A percentile compares a stretch with the other conserved stretches of the same genome.
Conservation (phyloP, 2,888 invertebrate species). For the Tryphoninae sp. region DNA sequence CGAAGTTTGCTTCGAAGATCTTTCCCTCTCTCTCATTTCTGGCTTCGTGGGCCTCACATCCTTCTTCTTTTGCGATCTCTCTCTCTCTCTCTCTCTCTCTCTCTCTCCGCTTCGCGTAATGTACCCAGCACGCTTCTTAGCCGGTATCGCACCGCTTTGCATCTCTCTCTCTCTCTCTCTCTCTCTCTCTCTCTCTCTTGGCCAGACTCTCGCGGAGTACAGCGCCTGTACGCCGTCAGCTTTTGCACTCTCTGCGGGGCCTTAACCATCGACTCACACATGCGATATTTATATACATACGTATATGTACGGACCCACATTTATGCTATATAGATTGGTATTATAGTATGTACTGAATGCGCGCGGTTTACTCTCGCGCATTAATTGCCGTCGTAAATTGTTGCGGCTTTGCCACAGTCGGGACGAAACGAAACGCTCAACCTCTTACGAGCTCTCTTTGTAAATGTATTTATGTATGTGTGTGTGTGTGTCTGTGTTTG, state of each 20-base stretch:
- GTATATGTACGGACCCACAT: constrained; percentile 29
- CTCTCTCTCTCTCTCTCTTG: constrained; percentile 43
- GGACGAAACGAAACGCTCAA: constrained; percentile 64
- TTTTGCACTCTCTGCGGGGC: constrained; percentile 58
- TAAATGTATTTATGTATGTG: no score
- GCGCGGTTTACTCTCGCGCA: constrained; percentile 79
- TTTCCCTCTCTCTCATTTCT: constrained; percentile 41
- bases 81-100: no score
- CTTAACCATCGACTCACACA: constrained; percentile 61
- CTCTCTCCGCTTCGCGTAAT: no score
- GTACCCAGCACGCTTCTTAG: no score
- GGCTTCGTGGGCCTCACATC: constrained; percentile 44
- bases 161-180: constrained; percentile 54
- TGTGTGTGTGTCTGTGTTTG: constrained; percentile 9
- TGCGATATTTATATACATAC: constrained; percentile 35
- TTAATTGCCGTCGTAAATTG: constrained; percentile 82
- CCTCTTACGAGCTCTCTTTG: constrained; percentile 16
- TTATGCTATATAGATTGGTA: constrained; percentile 57
- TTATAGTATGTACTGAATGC: constrained; percentile 61
- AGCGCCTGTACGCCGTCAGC: constrained; percentile 57
- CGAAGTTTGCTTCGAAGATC: constrained; percentile 67
- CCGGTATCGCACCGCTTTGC: constrained; percentile 43
- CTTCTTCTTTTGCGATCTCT: constrained; percentile 13
- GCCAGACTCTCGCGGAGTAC: constrained; percentile 47
- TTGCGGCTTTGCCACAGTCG: constrained; percentile 76